A percentile compares a stretch with the other conserved stretches of the same genome.
Conservation (phyloP, 2,888 invertebrate species). For the Linnaemya tessellans region DNA sequence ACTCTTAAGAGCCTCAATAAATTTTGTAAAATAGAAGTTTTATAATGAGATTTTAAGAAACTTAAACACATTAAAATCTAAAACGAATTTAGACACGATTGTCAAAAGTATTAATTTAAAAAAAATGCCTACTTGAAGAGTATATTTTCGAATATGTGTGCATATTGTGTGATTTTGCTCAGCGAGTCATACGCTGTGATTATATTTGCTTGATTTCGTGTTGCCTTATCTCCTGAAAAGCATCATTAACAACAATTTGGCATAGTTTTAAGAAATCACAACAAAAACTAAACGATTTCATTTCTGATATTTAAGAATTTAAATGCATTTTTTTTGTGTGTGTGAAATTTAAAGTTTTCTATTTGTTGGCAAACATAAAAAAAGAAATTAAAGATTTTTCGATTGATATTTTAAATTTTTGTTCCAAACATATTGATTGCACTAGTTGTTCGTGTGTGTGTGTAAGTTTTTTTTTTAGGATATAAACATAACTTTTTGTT, state of each 20-base stretch:
- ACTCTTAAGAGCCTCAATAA: no score
- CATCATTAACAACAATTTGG: conserved; percentile 32
- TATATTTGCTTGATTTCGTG: conserved; percentile 11
- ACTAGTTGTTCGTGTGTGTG: not conserved
- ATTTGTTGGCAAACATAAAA: conserved; percentile 50
- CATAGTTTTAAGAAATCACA: conserved; percentile 34
- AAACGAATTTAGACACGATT: no score
- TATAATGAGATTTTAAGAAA: no score
- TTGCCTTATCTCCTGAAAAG: conserved; percentile 21
- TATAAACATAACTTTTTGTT: conserved; percentile 52
- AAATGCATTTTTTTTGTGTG: conserved; percentile 29
- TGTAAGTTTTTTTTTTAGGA: conserved; percentile 18
- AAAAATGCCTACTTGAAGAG: no score
- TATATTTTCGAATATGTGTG: no score
- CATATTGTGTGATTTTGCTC: not conserved
- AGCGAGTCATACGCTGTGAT: not conserved
- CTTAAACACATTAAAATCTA: no score
- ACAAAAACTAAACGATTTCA: conserved; percentile 12
- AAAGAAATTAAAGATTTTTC: conserved; percentile 5
- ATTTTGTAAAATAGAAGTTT: no score
- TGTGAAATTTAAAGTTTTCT: conserved; percentile 42
- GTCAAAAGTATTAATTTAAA: no score
- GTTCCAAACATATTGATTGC: conserved; percentile 11
- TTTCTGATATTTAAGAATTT: conserved; percentile 32
- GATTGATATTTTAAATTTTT: conserved; percentile 6